phyloP scores from a whole-genome alignment of 2,113 vertebrate species.

The Dermatemys mawii region DNA sequence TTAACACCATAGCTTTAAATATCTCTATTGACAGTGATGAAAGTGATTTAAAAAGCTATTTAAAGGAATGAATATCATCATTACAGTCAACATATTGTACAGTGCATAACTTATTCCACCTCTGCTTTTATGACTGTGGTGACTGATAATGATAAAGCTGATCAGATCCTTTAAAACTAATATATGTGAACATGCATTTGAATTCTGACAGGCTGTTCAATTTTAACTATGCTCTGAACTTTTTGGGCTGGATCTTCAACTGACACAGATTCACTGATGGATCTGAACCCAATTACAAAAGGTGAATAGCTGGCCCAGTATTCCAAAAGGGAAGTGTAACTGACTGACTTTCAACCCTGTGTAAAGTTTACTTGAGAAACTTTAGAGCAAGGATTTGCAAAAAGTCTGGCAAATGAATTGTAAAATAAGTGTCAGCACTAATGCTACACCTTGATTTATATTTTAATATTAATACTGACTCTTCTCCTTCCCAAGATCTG shows the following conservation, averaged over 20 bases:
- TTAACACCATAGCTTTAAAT: background rate
- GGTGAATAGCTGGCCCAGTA: background rate
- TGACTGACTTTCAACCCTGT: background rate
- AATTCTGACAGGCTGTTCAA: background rate
- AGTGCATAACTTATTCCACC: background rate
- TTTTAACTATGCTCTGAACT: background rate
- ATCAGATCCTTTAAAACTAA: background rate
- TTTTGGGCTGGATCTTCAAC: background rate
- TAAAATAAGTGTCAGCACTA: background rate
- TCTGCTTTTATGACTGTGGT: background rate
- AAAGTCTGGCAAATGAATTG: background rate
- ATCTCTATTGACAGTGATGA: background rate
- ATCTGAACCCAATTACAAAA: background rate
- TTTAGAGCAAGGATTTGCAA: background rate
- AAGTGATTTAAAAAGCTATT: background rate
- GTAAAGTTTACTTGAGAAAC: background rate
- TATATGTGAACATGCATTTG: background rate
- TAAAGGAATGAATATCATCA: background rate
- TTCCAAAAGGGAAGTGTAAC: background rate
- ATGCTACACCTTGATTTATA: background rate
- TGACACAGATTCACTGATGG: background rate
- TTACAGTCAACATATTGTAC: background rate
- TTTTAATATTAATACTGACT: background rate
- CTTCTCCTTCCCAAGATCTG: background rate
- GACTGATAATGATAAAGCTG: background rate